A percentile compares a stretch with the other conserved stretches of the same genome.
Evolutionary conservation across 2,888 invertebrate species (phyloP).

Genomic region (Ophion slaviceki): DNA sequence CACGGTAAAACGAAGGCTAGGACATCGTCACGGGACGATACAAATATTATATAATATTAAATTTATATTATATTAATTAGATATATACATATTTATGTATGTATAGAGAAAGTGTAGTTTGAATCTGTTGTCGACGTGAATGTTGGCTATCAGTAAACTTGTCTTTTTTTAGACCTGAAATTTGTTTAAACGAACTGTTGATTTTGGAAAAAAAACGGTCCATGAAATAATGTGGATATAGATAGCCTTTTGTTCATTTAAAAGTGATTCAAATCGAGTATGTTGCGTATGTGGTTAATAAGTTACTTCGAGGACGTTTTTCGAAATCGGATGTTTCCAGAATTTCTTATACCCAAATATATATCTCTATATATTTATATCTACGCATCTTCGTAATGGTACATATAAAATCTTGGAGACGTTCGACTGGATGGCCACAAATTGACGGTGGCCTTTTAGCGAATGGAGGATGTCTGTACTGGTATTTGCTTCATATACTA

Average conservation of each 20-base stretch:
- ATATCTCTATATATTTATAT: neutral
- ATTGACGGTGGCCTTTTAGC: slow-evolving; percentile 65
- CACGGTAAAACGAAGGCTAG: no score
- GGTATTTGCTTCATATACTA: slow-evolving; percentile 32
- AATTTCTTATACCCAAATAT: neutral
- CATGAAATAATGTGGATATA: neutral
- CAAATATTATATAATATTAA: no score
- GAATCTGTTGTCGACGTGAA: no score
- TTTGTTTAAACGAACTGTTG: no score
- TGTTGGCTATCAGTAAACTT: no score
- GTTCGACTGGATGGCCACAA: slow-evolving; percentile 59
- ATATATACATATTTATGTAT: no score
- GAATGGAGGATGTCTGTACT: slow-evolving; percentile 47
- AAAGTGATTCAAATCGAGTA: no score
- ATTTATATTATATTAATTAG: no score
- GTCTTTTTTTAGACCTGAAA: no score
- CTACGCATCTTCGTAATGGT: slow-evolving; percentile 10
- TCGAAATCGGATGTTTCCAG: neutral
- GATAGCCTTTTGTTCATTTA: neutral
- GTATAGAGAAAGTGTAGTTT: no score
- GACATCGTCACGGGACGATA: no score
- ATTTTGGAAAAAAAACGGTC: neutral
- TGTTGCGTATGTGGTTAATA: no score
- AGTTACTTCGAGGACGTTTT: neutral
- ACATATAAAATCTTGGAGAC: slow-evolving; percentile 50